Conservation (phyloP, 2,888 invertebrate species). For the Therioaphis trifolii region DNA sequence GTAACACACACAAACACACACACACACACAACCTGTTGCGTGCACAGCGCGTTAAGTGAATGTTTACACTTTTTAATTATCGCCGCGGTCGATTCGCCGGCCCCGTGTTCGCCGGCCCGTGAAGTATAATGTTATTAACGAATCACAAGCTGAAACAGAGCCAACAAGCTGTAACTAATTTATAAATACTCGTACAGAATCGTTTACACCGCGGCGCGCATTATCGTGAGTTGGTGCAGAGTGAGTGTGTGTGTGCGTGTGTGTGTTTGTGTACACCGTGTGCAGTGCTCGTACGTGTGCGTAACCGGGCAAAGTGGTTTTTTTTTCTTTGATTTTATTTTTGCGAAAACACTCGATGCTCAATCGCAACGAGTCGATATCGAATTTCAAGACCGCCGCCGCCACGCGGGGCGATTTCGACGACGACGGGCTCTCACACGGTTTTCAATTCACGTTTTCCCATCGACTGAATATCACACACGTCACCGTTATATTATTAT, state of each 20-base stretch:
- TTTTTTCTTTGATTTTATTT: too few species aligned
- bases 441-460: too few species aligned
- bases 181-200: conserved; percentile 39
- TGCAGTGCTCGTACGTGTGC: background rate
- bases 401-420: background rate
- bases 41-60: background rate
- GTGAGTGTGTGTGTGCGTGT: background rate
- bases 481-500: too few species aligned
- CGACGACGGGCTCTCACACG: too few species aligned
- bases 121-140: conserved; percentile 24
- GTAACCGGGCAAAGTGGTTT: background rate
- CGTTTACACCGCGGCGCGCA: background rate
- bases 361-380: background rate
- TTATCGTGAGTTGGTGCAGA: too few species aligned
- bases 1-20: too few species aligned
- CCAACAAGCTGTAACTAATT: conserved; percentile 58
- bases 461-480: too few species aligned
- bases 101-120: conserved; percentile 22
- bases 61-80: conserved; percentile 52
- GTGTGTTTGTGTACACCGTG: background rate
- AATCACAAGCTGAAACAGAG: conserved; percentile 46
- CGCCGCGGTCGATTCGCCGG: conserved; percentile 7
- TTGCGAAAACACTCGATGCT: too few species aligned
- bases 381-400: background rate
- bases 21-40: conserved; percentile 52